Evolutionary conservation across 2,888 invertebrate species (phyloP).

Genomic region (Eristalis tenax): DNA sequence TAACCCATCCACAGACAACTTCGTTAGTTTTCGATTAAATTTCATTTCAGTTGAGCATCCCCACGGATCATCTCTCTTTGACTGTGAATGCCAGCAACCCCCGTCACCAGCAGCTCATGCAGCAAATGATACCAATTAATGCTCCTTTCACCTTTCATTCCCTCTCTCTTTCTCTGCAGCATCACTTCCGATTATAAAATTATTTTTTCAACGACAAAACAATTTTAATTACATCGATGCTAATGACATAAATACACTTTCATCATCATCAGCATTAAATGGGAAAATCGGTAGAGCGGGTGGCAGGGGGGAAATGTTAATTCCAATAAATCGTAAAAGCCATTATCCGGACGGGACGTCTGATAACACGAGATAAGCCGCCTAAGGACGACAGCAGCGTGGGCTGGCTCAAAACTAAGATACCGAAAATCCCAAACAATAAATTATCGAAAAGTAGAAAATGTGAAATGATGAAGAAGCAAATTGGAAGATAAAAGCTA

Average conservation of each 20-base stretch:
- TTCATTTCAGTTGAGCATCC: too few relatives aligned
- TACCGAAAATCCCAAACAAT: neutral
- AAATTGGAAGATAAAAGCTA: neutral
- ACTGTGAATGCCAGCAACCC: neutral
- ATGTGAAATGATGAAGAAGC: neutral
- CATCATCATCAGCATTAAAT: conserved; percentile 9
- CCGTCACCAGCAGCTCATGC: neutral
- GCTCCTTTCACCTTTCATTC: neutral
- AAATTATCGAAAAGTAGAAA: neutral
- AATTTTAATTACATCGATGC: conserved; percentile 22
- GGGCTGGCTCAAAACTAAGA: neutral
- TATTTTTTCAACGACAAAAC: neutral
- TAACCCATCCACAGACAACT: too few relatives aligned
- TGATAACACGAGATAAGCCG: conserved; percentile 13
- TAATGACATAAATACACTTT: conserved; percentile 7
- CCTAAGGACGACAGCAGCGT: neutral
- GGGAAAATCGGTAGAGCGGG: neutral
- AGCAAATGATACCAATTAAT: neutral
- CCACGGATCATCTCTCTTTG: too few relatives aligned
- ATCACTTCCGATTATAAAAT: neutral
- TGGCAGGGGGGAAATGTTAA: neutral
- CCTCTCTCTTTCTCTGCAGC: neutral
- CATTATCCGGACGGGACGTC: neutral
- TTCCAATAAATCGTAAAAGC: conserved; percentile 21
- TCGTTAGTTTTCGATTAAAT: too few relatives aligned